phyloP scores from a whole-genome alignment of 2,113 vertebrate genomes.

The Microtus pennsylvanicus region DNA sequence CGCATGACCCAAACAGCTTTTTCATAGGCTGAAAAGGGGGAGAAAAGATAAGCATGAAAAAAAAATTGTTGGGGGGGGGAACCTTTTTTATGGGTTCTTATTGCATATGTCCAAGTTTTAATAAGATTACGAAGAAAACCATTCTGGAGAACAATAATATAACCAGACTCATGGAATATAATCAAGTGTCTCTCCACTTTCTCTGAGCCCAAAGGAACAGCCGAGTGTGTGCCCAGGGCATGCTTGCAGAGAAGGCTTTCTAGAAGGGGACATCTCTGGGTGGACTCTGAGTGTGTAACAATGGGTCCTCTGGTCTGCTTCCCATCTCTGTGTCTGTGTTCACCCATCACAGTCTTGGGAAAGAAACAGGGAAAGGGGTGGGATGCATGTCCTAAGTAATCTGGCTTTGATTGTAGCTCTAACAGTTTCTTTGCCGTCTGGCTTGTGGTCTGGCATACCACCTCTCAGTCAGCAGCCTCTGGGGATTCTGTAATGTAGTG shows the following conservation, averaged over 20 bases:
- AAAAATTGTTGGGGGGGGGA: background rate
- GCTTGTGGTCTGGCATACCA: background rate
- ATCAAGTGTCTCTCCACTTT: background rate
- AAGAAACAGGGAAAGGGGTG: background rate
- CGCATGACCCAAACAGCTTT: slow-evolving; percentile 72
- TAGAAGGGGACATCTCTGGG: fast-evolving
- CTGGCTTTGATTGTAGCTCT: background rate
- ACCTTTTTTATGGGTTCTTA: slow-evolving; percentile 2
- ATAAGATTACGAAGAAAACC: slow-evolving; percentile 61
- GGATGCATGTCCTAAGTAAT: background rate
- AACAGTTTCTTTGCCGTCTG: background rate
- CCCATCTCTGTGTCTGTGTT: background rate
- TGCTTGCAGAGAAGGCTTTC: background rate
- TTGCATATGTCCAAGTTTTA: slow-evolving; percentile 62
- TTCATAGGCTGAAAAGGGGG: slow-evolving; percentile 60
- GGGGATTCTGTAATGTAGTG: background rate
- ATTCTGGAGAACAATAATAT: background rate
- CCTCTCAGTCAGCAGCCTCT: background rate
- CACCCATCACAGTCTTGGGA: background rate
- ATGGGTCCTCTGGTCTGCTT: background rate
- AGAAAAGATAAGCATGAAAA: slow-evolving; percentile 63
- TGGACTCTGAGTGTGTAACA: background rate
- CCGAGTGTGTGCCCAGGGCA: background rate
- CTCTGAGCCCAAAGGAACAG: background rate
- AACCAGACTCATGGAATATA: background rate